A percentile compares a stretch with the other conserved stretches of the same genome.
Conservation (phyloP, 2,113 vertebrate genomes). For the Crotalus horridus region DNA sequence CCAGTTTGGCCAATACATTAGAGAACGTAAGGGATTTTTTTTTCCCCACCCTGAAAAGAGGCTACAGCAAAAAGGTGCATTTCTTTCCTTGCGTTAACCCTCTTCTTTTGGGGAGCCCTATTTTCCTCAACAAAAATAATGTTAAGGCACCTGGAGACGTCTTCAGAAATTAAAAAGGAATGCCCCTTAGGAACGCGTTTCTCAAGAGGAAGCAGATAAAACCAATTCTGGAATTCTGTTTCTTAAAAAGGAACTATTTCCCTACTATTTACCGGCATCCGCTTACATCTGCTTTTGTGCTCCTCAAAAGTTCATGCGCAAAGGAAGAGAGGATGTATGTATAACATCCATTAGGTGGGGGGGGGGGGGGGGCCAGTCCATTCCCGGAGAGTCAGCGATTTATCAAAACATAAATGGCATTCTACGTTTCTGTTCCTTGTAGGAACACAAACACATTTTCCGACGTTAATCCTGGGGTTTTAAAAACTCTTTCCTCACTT, state of each 20-base stretch:
- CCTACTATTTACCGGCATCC: not conserved
- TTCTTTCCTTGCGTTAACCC: not conserved
- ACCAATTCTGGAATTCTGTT: not conserved
- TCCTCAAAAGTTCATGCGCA: slow-evolving; percentile 14
- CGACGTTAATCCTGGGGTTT: slow-evolving; percentile 81
- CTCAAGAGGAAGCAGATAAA: not conserved
- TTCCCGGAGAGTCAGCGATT: slow-evolving; percentile 32
- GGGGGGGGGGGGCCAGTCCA: slow-evolving; percentile 13
- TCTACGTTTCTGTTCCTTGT: slow-evolving; percentile 12
- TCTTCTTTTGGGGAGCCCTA: not conserved
- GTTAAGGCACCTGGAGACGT: not conserved
- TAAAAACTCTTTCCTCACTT: slow-evolving; percentile 79
- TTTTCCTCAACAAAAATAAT: not conserved
- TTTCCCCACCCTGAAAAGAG: not conserved
- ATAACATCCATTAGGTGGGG: slow-evolving; percentile 57
- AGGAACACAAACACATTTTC: not conserved
- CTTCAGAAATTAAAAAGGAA: not conserved
- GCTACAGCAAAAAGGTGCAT: not conserved
- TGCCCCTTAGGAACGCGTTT: not conserved
- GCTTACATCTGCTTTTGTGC: not conserved
- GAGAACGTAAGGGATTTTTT: not conserved
- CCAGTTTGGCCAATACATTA: not conserved
- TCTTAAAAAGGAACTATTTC: not conserved
- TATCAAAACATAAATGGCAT: slow-evolving; percentile 40
- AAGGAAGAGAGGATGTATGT: slow-evolving; percentile 61